Base-by-base conservation (phyloP, 1,140 invertebrate genomes). In the Littorina saxatilis region DNA sequence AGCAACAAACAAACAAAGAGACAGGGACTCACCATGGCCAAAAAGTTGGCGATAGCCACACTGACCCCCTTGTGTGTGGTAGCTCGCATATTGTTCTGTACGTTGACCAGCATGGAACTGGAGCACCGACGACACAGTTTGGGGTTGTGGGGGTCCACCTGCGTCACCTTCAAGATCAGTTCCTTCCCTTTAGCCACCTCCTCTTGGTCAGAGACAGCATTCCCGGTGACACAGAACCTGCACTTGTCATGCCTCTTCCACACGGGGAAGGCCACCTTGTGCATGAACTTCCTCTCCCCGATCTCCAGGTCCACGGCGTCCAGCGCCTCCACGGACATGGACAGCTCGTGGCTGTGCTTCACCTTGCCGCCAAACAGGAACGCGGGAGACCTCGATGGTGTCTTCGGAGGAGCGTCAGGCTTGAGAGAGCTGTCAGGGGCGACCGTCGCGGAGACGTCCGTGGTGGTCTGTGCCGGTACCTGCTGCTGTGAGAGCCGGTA, bases 211-310 rank as follows among this genome's bases (percentile, higher is more conserved):
- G 37, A 0, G 17, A 37, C 39, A 0, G n/a, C 39, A 40, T 43
- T 50, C 23, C 27, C 4, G 29, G 40, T 43, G 58, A 78, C 55
- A 47, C 76, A 78, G 55, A 78, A 78, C 32, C 55, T 78, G n/a
- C 76, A 78, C 23, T 43, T 52, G 55, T 78, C 76, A 37, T 78
- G 58, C 58, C 66, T 78, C 58, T 78, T 78, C 76, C 76, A 78
- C 11, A 63, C 55, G 15, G 76, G 76, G 58, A 78, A 78, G 2
- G 66, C 17, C 55, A 40, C 66, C 58, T 43, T 61, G 17, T 78
- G 76, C 39, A 78, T 0, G 32, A 78, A 23, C 76, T 43, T 78
- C 76, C 66, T 78, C 58, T 78, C 55, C 29, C n/a, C 39, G 27
- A 78, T 40, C 37, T 78, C 76, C 76, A 78, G 20, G 3, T 78